Evolutionary conservation across 2,888 invertebrate species (phyloP).

Genomic region (Priocnemis perturbator): DNA sequence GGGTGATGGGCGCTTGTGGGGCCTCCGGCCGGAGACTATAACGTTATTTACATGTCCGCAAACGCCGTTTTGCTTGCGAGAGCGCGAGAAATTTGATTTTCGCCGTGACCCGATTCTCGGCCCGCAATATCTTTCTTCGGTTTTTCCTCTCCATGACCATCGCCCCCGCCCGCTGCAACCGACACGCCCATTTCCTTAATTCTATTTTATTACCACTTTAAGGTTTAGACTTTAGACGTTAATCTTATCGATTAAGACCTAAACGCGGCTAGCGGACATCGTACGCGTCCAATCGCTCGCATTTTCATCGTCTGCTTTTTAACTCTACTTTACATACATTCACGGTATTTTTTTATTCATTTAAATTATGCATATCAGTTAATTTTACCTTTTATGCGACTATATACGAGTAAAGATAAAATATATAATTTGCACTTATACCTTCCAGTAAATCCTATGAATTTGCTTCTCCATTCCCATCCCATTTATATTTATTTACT

Average conservation of each 20-base stretch:
- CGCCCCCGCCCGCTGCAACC: constrained; percentile 66
- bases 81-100: not conserved
- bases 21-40: constrained; percentile 45
- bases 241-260: constrained; percentile 57
- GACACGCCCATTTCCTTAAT: constrained; percentile 63
- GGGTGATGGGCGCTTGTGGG: constrained; percentile 61
- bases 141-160: constrained; percentile 37
- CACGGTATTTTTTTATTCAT: constrained; percentile 51
- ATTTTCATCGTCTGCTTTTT: constrained; percentile 42
- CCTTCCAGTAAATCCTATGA: constrained; percentile 47
- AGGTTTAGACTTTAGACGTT: constrained; percentile 61
- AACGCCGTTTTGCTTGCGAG: not conserved
- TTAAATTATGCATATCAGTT: constrained; percentile 59
- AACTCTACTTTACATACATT: constrained; percentile 61
- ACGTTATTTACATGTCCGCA: constrained; percentile 62
- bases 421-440: constrained; percentile 67
- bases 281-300: constrained; percentile 50
- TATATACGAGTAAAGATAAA: constrained; percentile 71
- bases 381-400: constrained; percentile 57
- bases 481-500: constrained; percentile 48
- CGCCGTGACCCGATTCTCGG: not conserved
- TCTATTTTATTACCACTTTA: constrained; percentile 60
- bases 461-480: constrained; percentile 28
- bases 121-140: not conserved
- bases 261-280: constrained; percentile 61